Percentiles rank a stretch among this genome's conserved stretches.
Evolutionary conservation across 2,113 vertebrate genomes (phyloP).

Genomic region (Opisthocomus hoazin): DNA sequence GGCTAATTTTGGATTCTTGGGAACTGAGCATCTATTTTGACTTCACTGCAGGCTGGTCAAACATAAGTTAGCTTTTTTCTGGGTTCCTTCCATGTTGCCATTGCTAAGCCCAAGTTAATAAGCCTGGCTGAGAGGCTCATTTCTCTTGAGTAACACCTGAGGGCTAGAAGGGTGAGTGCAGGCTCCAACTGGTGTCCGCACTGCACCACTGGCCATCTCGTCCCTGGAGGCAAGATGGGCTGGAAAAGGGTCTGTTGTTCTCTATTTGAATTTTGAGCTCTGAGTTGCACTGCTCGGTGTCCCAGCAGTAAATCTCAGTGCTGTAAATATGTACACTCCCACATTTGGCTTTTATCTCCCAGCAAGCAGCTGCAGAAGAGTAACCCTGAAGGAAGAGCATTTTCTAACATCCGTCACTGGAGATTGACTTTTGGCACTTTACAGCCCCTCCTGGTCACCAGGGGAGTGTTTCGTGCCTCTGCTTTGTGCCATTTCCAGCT

Average conservation of each 20-base stretch:
- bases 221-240: neutral
- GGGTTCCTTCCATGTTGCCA: neutral
- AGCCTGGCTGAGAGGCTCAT: neutral
- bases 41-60: neutral
- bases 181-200: neutral
- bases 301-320: neutral
- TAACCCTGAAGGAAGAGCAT: neutral
- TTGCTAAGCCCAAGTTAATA: neutral
- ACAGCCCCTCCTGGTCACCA: neutral
- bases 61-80: neutral
- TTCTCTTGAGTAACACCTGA: neutral
- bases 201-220: neutral
- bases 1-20: neutral
- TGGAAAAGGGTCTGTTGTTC: neutral
- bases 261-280: neutral
- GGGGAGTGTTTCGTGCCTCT: neutral
- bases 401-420: neutral
- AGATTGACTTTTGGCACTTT: neutral
- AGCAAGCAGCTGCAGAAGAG: neutral
- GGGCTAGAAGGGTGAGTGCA: fast-evolving
- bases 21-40: neutral
- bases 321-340: neutral
- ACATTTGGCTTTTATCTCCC: neutral
- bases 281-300: neutral
- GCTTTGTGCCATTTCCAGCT: neutral